These are phyloP conservation scores for Diabrotica balteata DNA, from an alignment of 2,888 invertebrate genomes.

Conservation along the genomic window DNA sequence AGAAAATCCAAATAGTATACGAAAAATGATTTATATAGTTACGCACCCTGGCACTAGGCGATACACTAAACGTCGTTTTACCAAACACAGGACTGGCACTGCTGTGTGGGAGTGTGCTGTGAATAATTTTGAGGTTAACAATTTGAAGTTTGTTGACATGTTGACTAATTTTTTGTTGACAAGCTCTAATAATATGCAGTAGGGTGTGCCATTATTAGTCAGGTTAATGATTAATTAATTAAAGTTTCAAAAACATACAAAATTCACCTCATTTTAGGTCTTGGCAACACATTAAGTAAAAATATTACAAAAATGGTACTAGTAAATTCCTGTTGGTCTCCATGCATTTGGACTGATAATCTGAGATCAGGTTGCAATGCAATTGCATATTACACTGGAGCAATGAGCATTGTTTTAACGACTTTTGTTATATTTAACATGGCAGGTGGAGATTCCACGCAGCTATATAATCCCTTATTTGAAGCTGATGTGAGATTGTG, in stretches of 20 bases:
- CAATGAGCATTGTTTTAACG: constrained; percentile 76
- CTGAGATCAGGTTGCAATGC: constrained; percentile 79
- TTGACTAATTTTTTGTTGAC: too few species aligned
- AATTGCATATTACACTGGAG: constrained; percentile 80
- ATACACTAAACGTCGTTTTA: too few species aligned
- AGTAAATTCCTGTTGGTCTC: constrained; percentile 85
- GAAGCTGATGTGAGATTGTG: constrained; percentile 82
- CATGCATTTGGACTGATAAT: constrained; percentile 83
- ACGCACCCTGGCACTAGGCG: too few species aligned
- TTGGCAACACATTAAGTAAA: neutral
- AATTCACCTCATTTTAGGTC: neutral
- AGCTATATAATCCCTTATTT: constrained; percentile 87
- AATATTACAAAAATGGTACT: constrained; percentile 67
- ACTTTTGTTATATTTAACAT: constrained; percentile 79
- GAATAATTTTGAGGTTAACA: constrained; percentile 12
- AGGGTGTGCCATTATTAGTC: constrained; percentile 21
- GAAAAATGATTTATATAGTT: too few species aligned
- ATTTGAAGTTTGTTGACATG: constrained; percentile 12
- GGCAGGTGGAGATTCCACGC: constrained; percentile 87
- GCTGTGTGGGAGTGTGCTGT: too few species aligned
- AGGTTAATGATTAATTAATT: neutral
- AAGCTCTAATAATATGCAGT: neutral
- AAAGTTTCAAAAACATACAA: neutral
- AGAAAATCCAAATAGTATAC: too few species aligned
- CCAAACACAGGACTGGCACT: too few species aligned